A percentile compares a stretch with the other conserved stretches of the same genome.
These are phyloP conservation scores for Cotesia vestalis DNA, from an alignment of 1,140 invertebrate genomes.

Conservation along the genomic window DNA sequence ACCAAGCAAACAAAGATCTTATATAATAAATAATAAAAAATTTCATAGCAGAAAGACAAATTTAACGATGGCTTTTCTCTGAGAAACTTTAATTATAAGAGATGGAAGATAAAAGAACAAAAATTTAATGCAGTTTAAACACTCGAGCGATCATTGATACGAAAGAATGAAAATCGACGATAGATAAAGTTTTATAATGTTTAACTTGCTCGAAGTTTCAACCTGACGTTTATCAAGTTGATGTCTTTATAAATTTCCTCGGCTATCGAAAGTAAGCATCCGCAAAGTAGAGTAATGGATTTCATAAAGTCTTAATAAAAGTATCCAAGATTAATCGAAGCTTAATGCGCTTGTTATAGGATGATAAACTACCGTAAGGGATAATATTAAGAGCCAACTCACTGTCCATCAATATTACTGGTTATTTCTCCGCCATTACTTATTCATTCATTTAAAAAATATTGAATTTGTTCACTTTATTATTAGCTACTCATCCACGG, in stretches of 20 bases:
- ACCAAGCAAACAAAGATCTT: too few relatives aligned
- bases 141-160: constrained; percentile 1
- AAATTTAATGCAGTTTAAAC: constrained; percentile 30
- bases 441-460: not conserved
- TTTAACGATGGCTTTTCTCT: too few relatives aligned
- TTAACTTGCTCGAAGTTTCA: constrained; percentile 28
- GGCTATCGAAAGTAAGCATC: not conserved
- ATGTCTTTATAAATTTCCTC: constrained; percentile 8
- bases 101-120: constrained; percentile 6
- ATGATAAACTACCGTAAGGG: constrained; percentile 53
- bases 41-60: too few relatives aligned
- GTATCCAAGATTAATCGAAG: constrained; percentile 61
- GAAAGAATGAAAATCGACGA: too few relatives aligned
- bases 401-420: constrained; percentile 58
- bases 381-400: constrained; percentile 50
- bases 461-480: not conserved
- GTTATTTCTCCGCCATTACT: constrained; percentile 23
- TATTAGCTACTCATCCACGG: not conserved
- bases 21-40: too few relatives aligned
- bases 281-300: constrained; percentile 45
- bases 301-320: constrained; percentile 56
- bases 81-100: not conserved
- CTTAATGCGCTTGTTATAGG: constrained; percentile 53
- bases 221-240: constrained; percentile 14
- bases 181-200: constrained; percentile 35